phyloP scores from a whole-genome alignment of 2,797 vertebrate genomes.

The Delichon dasypus region DNA sequence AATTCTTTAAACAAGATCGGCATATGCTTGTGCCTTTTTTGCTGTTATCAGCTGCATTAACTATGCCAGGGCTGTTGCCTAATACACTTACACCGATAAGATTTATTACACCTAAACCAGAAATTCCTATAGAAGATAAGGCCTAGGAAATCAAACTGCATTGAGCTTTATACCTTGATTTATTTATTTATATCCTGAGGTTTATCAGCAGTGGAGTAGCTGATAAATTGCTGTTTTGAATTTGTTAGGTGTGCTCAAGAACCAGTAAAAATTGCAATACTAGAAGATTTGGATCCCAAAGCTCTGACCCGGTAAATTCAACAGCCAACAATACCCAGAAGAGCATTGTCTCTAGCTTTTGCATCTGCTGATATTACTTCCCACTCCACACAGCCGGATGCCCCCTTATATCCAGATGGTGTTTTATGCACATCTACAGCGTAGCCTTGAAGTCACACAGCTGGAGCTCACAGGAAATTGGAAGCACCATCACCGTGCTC shows the following conservation, averaged over 20 bases:
- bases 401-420: background rate
- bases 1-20: background rate
- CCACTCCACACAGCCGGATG: background rate
- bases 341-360: background rate
- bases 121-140: constrained; percentile 13
- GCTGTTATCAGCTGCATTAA: constrained; percentile 6
- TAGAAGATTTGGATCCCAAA: background rate
- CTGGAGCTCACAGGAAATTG: background rate
- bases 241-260: background rate
- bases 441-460: background rate
- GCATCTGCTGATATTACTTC: background rate
- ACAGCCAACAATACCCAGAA: background rate
- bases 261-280: background rate
- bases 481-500: background rate
- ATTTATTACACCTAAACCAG: background rate
- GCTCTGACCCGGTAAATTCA: background rate
- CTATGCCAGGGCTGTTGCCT: background rate
- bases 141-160: background rate
- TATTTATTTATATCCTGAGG: background rate
- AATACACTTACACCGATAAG: constrained; percentile 17
- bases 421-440: background rate
- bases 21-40: background rate
- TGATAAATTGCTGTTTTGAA: background rate
- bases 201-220: background rate
- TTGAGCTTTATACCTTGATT: background rate